Conservation (phyloP, 2,888 invertebrate species). For the Drosophila tripunctata region DNA sequence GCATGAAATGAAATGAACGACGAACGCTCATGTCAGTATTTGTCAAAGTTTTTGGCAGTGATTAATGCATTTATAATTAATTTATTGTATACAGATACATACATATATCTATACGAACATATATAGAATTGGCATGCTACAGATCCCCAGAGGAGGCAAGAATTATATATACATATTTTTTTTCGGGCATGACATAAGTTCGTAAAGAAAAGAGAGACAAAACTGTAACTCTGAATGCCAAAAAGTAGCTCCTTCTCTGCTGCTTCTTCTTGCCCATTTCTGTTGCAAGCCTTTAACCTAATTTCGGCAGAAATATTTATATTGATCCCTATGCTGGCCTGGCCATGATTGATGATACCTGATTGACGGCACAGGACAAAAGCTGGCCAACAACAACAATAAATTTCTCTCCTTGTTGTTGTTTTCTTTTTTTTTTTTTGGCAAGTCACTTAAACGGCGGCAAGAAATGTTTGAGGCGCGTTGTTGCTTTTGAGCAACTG, state of each 20-base stretch:
- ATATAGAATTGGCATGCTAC: constrained; percentile 12
- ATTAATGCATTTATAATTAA: constrained; percentile 83
- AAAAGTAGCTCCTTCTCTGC: constrained; percentile 8
- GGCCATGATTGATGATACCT: constrained; percentile 67
- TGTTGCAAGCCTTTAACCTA: constrained; percentile 74
- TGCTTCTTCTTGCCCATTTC: background rate
- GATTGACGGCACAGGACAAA: constrained; percentile 62
- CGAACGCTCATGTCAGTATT: constrained; percentile 79
- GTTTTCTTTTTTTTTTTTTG: constrained; percentile 32
- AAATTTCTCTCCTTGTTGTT: background rate
- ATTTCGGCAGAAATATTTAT: constrained; percentile 76
- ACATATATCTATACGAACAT: background rate
- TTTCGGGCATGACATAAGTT: constrained; percentile 67
- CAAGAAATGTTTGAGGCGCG: constrained; percentile 53
- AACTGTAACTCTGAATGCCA: constrained; percentile 5
- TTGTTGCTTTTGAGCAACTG: constrained; percentile 24
- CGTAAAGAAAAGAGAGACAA: too few relatives aligned
- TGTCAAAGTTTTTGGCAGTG: constrained; percentile 81
- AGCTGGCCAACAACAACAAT: constrained; percentile 7
- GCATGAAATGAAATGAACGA: constrained; percentile 57
- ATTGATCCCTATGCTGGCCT: constrained; percentile 58
- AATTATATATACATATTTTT: constrained; percentile 37
- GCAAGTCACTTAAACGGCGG: constrained; percentile 73
- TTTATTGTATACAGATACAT: constrained; percentile 67
- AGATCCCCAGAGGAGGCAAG: constrained; percentile 28